phyloP scores from a whole-genome alignment of 1,140 invertebrate genomes.

The Propsilocerus akamusi region DNA sequence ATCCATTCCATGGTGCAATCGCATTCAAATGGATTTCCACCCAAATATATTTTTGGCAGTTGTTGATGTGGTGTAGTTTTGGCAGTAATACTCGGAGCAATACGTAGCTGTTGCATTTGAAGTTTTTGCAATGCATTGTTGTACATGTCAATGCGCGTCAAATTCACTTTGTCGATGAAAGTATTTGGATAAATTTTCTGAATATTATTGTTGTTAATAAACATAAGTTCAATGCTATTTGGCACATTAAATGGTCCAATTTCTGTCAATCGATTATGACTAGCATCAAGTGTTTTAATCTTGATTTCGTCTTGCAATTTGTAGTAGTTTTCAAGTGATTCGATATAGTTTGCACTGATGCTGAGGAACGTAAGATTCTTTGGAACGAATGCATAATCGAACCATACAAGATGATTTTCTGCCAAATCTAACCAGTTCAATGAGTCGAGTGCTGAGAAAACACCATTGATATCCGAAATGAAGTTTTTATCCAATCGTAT shows the following conservation, averaged over 20 bases:
- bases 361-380: constrained; percentile 61
- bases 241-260: constrained; percentile 51
- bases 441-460: constrained; percentile 52
- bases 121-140: constrained; percentile 62
- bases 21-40: constrained; percentile 73
- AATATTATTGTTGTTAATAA: constrained; percentile 70
- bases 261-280: constrained; percentile 56
- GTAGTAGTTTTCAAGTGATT: constrained; percentile 52
- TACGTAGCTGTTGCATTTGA: constrained; percentile 54
- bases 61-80: constrained; percentile 29
- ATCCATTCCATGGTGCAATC: constrained; percentile 80
- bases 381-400: constrained; percentile 65
- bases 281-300: constrained; percentile 55
- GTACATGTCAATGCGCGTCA: constrained; percentile 66
- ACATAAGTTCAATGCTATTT: constrained; percentile 57
- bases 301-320: constrained; percentile 37
- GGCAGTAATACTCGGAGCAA: constrained; percentile 26
- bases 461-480: constrained; percentile 52
- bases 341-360: constrained; percentile 61
- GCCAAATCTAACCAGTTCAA: constrained; percentile 69
- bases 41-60: constrained; percentile 68
- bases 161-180: constrained; percentile 56
- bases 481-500: constrained; percentile 62
- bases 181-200: constrained; percentile 52
- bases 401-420: constrained; percentile 61